phyloP scores from a whole-genome alignment of 2,113 vertebrate species.

The Myanophis thanlyinensis region DNA sequence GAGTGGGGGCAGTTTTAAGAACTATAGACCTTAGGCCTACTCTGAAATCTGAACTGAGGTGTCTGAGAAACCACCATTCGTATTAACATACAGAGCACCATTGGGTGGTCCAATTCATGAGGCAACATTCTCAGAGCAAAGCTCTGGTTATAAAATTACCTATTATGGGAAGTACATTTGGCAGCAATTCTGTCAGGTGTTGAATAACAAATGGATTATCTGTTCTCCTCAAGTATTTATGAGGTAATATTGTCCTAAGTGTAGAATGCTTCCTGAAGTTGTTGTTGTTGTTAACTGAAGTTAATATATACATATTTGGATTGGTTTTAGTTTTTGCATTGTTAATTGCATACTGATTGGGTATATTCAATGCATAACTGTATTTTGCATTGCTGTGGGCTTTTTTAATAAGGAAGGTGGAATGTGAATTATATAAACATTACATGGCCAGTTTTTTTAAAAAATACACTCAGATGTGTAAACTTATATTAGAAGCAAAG shows the following conservation, averaged over 20 bases:
- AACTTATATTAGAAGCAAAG: not conserved
- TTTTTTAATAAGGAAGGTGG: not conserved
- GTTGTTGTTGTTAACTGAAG: not conserved
- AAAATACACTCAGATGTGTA: not conserved
- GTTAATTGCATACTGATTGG: not conserved
- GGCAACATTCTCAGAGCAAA: not conserved
- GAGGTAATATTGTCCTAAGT: not conserved
- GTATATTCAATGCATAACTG: not conserved
- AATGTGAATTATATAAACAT: not conserved
- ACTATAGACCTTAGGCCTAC: not conserved
- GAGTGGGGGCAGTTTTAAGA: not conserved
- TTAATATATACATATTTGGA: not conserved
- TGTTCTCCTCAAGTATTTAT: not conserved
- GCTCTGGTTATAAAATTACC: not conserved
- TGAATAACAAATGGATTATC: not conserved
- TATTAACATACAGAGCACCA: not conserved
- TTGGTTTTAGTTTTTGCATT: not conserved
- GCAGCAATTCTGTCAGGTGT: not conserved
- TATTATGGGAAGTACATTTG: not conserved
- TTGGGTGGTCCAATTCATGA: not conserved
- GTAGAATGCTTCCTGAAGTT: not conserved
- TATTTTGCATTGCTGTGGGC: not conserved
- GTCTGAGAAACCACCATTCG: not conserved
- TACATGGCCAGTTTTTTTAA: not conserved
- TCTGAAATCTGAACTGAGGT: not conserved